These are phyloP conservation scores for Platycercus adscitus DNA, from an alignment of 2,113 vertebrate genomes.

Conservation along the genomic window DNA sequence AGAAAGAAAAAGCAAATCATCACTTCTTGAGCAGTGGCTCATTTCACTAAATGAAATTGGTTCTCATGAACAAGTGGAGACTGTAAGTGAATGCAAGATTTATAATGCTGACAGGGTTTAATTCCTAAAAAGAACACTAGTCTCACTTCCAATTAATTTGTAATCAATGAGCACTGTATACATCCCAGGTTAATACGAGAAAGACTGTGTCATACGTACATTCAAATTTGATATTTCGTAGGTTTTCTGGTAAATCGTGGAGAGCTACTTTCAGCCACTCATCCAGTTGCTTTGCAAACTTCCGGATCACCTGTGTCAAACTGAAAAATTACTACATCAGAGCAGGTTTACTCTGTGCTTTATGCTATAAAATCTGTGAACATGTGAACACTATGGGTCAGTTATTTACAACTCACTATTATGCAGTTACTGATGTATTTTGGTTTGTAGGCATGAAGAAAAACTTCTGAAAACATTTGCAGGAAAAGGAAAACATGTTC, in stretches of 20 bases:
- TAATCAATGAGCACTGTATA: background rate
- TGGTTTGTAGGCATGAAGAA: background rate
- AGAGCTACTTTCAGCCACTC: slow-evolving; percentile 98
- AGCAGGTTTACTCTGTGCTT: background rate
- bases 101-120: background rate
- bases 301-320: slow-evolving; percentile 97
- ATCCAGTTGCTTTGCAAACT: slow-evolving; percentile 98
- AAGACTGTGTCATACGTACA: slow-evolving; percentile 72
- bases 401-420: background rate
- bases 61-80: background rate
- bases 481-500: background rate
- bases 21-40: background rate
- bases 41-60: background rate
- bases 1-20: background rate
- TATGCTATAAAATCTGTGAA: background rate
- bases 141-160: slow-evolving; percentile 18
- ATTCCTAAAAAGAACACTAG: slow-evolving; percentile 2
- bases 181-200: background rate
- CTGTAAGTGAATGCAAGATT: background rate
- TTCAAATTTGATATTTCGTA: slow-evolving; percentile 98
- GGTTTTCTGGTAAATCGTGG: slow-evolving; percentile 95
- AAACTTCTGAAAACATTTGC: background rate
- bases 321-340: slow-evolving; percentile 67
- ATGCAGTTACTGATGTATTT: background rate
- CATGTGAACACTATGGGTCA: accelerated